Base-by-base conservation (phyloP, 2,113 vertebrate genomes). In the Gila orcuttii region DNA sequence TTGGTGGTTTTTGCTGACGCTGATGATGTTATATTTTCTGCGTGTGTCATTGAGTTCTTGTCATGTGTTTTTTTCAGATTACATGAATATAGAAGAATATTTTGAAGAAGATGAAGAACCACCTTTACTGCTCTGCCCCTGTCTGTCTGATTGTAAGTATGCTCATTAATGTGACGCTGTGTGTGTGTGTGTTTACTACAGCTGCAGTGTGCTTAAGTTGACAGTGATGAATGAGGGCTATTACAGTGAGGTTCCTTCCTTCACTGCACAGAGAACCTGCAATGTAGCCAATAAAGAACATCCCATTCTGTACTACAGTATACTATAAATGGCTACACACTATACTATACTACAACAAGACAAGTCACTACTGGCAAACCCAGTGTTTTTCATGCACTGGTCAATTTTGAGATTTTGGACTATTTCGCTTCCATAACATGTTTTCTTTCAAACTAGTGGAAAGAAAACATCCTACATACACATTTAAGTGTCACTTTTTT, bases 41-140 rank as follows among this genome's bases (percentile, higher is more conserved):
- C 36, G 31, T 50, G 68, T 79, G 74, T 73, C 39, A 83, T 62
- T 84, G 50, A 75, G 83, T 71, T 80, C 33, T 11, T 78, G 36
- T 50, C 7, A 45, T 57, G 10, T 33, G 68, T 74, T 82, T 57
- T 82, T n/a, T 64, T 52, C 77, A 95, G 94, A 91, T 95, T 94
- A 91, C 95, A 95, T 94, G 93, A 79, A 90, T 91, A 94, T 93
- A 94, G 93, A 92, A 83, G 93, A 94, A 90, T 88, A 91, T 90
- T 73, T 92, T 93, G 93, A 94, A 93, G 93, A 96, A 93, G 95
- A 95, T 91, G 94, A 95, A 74, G 94, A 94, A 93, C 93, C 92
- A 92, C 92, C 91, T 94, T 90, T 93, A 86, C 92, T 93, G 92
- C 87, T 90, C 91, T 60, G 88, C 93, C 89, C 85, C 95, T 33